Percentiles rank a stretch among this genome's conserved stretches.
phyloP scores from a whole-genome alignment of 2,113 vertebrate genomes.

The Promerops cafer region DNA sequence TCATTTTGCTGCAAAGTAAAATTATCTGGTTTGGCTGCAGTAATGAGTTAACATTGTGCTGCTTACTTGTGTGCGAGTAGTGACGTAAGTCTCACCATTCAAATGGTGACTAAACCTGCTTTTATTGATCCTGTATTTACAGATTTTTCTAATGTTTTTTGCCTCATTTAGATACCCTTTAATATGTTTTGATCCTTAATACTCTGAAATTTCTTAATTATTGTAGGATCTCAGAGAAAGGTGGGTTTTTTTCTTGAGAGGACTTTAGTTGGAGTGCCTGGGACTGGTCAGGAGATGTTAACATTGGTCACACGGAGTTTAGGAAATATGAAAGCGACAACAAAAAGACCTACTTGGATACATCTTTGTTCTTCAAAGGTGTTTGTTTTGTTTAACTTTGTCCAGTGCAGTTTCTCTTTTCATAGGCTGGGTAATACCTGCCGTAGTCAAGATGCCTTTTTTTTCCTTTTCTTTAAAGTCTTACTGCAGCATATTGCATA shows the following conservation, averaged over 20 bases:
- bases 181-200: background rate
- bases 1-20: background rate
- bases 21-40: background rate
- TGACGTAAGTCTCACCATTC: background rate
- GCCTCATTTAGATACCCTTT: background rate
- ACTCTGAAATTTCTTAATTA: background rate
- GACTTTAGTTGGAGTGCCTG: background rate
- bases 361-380: background rate
- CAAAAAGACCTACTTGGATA: background rate
- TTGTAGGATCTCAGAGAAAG: background rate
- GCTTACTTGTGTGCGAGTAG: background rate
- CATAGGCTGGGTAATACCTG: background rate
- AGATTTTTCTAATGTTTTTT: background rate
- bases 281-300: background rate
- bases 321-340: rapidly evolving
- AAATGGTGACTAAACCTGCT: background rate
- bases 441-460: background rate
- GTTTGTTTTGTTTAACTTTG: background rate
- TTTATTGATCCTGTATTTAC: background rate
- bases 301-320: background rate
- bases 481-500: background rate
- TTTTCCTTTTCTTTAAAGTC: background rate
- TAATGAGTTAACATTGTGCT: background rate
- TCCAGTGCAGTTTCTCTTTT: background rate
- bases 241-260: background rate